Base-by-base conservation (phyloP, 2,888 invertebrate species). In the Archips xylosteana region DNA sequence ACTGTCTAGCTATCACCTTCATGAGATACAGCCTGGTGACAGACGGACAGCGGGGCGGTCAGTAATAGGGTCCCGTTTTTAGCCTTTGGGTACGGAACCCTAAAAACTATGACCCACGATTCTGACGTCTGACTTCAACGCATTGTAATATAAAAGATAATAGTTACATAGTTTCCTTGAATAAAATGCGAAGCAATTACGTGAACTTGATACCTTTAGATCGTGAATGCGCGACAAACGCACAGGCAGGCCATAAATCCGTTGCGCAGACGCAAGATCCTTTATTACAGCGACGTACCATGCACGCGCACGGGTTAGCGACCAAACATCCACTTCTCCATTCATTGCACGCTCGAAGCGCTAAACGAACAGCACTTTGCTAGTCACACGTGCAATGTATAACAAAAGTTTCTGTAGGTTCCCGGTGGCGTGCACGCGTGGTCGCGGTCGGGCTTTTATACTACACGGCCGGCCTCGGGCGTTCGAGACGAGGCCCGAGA, bases 151-250 rank as follows among this genome's bases (percentile, higher is more conserved):
- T 39, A 4, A 39, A 39, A 39, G 39, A 39, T 39, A 39, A 39
- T 39, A 6, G 39, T 39, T 39, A 39, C 36, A 36, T 9, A 45
- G n/a, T 5, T 54, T 54, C 51, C 9, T 54, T 9, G n/a, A 23
- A 3, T 2, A 67, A 60, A 60, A 32, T 59, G 6, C 68, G 47
- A 82, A 77, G 85, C 85, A 89, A 89, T 90, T 88, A 90, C 82
- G 15, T 47, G 60, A 60, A 60, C 59, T 59, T 45, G 34, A 36
- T 34, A 47, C 68, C 12, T 62, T 15, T 32, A 23, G 82, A 86
- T 87, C 86, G 82, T 84, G 87, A 89, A 91, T 87, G 89, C 89
- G 90, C 89, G 91, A 92, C 92, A 92, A 91, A 89, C 89, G 86
- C 85, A 87, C 78, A 80, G 80, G 78, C 80, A 75, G 78, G 70